Percentiles rank a stretch among this genome's conserved stretches.
Conservation (phyloP, 1,140 invertebrate species). For the Zaprionus ghesquierei region DNA sequence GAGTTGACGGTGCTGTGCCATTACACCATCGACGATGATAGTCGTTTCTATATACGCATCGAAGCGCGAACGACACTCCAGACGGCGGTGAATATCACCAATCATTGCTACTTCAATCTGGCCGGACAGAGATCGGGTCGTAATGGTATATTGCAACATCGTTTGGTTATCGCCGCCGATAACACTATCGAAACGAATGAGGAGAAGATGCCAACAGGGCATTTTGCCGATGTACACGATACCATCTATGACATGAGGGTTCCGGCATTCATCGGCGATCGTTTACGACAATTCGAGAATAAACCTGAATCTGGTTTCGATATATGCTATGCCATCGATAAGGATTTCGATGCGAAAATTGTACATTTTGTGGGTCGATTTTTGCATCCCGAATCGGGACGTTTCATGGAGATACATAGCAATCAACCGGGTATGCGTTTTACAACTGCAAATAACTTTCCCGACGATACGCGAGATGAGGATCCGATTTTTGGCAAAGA, state of each 20-base stretch:
- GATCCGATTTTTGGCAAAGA: conserved; percentile 87
- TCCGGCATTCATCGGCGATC: conserved; percentile 84
- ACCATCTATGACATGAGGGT: conserved; percentile 88
- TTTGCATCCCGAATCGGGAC: conserved; percentile 84
- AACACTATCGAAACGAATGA: conserved; percentile 88
- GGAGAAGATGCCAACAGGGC: conserved; percentile 90
- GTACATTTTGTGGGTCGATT: conserved; percentile 50
- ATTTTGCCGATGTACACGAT: conserved; percentile 85
- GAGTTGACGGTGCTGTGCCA: conserved; percentile 86
- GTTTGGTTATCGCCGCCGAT: conserved; percentile 88
- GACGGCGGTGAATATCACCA: conserved; percentile 94
- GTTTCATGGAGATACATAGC: conserved; percentile 89
- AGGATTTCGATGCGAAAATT: conserved; percentile 42
- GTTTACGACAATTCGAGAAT: conserved; percentile 80
- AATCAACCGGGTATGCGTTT: conserved; percentile 95
- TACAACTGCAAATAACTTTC: conserved; percentile 91
- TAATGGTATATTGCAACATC: conserved; percentile 88
- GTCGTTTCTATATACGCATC: conserved; percentile 89
- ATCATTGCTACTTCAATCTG: conserved; percentile 97
- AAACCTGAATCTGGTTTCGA: conserved; percentile 85
- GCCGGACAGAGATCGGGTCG: conserved; percentile 87
- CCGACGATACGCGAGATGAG: conserved; percentile 79
- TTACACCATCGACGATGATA: conserved; percentile 89
- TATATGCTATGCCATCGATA: conserved; percentile 88
- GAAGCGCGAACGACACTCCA: conserved; percentile 88